These are phyloP conservation scores for Chrysotoxum bicinctum DNA, from an alignment of 2,888 invertebrate genomes.

Conservation along the genomic window DNA sequence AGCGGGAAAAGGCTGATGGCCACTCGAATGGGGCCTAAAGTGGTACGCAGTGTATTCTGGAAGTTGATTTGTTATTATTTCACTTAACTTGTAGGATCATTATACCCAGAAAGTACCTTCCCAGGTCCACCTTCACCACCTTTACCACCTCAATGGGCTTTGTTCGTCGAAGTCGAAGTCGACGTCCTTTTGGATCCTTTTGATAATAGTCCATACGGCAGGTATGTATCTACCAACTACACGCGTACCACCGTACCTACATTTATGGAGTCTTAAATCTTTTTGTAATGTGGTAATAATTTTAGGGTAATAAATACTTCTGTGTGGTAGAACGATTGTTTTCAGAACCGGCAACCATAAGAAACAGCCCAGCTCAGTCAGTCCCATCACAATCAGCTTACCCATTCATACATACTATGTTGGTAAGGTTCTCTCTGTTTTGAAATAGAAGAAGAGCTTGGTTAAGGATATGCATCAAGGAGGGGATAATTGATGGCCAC, in stretches of 20 bases:
- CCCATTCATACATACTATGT: background rate
- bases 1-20: conserved; percentile 26
- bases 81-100: conserved; percentile 73
- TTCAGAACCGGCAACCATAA: conserved; percentile 29
- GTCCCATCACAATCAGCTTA: conserved; percentile 2
- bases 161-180: conserved; percentile 19
- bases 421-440: background rate
- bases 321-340: conserved; percentile 67
- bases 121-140: background rate
- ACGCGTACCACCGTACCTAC: conserved; percentile 32
- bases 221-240: conserved; percentile 5
- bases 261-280: conserved; percentile 61
- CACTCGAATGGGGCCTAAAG: conserved; percentile 57
- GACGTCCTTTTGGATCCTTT: conserved; percentile 41
- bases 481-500: conserved; percentile 62
- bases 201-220: conserved; percentile 34
- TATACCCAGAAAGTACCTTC: conserved; percentile 52
- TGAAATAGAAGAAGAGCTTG: conserved; percentile 3
- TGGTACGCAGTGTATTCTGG: conserved; percentile 65
- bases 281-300: conserved; percentile 73
- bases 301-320: conserved; percentile 71
- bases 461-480: conserved; percentile 27
- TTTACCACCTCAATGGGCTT: conserved; percentile 66
- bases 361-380: conserved; percentile 18
- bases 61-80: conserved; percentile 73